phyloP scores from a whole-genome alignment of 2,888 invertebrate species.

The Phortica okadai region DNA sequence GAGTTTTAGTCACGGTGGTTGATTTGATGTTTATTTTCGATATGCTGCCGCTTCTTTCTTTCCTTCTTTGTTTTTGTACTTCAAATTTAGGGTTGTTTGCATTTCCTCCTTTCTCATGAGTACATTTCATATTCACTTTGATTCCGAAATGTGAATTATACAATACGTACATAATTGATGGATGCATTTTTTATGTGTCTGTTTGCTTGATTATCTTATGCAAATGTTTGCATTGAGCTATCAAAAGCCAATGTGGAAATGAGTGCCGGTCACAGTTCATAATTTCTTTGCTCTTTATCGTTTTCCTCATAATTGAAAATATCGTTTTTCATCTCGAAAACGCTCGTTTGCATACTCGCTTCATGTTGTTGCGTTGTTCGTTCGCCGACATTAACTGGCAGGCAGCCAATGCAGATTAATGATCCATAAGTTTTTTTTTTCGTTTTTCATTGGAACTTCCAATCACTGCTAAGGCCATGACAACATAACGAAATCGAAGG shows the following conservation, averaged over 20 bases:
- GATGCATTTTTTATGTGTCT: not conserved
- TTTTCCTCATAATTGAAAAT: constrained; percentile 22
- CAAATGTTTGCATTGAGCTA: constrained; percentile 3
- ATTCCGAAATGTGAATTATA: not conserved
- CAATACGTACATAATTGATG: not conserved
- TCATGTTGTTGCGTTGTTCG: not conserved
- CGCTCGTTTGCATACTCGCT: not conserved
- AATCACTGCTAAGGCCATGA: not conserved
- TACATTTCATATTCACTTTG: constrained; percentile 21
- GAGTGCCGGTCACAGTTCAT: constrained; percentile 9
- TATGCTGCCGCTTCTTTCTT: not conserved
- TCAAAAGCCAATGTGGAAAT: not conserved
- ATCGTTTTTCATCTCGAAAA: not conserved
- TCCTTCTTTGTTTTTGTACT: not conserved
- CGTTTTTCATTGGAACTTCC: not conserved
- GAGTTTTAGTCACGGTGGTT: constrained; percentile 24
- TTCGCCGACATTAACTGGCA: constrained; percentile 26
- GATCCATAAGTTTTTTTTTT: not conserved
- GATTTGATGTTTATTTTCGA: constrained; percentile 22
- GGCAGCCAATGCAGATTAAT: constrained; percentile 29
- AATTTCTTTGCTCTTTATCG: constrained; percentile 6
- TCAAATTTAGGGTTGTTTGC: constrained; percentile 9
- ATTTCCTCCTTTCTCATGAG: not conserved
- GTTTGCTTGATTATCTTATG: constrained; percentile 9
- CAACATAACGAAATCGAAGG: not conserved